These are phyloP conservation scores for Poeciliopsis turneri DNA, from an alignment of 2,797 vertebrate genomes.

Conservation along the genomic window DNA sequence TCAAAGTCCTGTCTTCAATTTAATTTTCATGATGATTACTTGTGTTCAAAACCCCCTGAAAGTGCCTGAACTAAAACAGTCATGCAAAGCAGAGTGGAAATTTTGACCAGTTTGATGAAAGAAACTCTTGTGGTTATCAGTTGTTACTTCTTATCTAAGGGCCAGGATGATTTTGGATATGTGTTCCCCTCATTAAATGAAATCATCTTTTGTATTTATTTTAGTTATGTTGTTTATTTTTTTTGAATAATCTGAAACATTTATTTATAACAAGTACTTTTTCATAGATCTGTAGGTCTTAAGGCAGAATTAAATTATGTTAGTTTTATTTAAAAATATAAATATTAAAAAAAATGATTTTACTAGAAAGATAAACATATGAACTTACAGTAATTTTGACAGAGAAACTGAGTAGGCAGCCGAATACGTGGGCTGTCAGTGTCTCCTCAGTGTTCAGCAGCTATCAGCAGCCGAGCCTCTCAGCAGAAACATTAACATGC, in stretches of 20 bases:
- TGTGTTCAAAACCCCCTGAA: background rate
- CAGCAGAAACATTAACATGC: slow-evolving; percentile 59
- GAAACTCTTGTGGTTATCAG: background rate
- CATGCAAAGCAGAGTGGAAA: background rate
- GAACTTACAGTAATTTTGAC: background rate
- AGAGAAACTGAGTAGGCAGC: background rate
- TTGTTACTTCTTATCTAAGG: background rate
- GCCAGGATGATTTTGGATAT: background rate
- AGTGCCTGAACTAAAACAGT: background rate
- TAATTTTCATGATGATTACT: background rate
- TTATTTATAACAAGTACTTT: background rate
- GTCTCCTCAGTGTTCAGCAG: slow-evolving; percentile 31
- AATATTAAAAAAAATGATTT: too few relatives aligned
- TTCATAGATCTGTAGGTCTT: background rate
- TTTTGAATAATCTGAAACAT: background rate
- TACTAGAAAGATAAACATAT: background rate
- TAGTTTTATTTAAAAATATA: background rate
- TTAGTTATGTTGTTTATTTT: background rate
- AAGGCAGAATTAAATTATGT: background rate
- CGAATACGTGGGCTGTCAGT: background rate
- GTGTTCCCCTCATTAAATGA: background rate
- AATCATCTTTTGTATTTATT: background rate
- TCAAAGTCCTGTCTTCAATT: background rate
- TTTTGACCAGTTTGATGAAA: background rate
- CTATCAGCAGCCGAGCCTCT: slow-evolving; percentile 43